Conservation (phyloP, 2,797 vertebrate species). For the Gymnoscopelus microlampas region DNA sequence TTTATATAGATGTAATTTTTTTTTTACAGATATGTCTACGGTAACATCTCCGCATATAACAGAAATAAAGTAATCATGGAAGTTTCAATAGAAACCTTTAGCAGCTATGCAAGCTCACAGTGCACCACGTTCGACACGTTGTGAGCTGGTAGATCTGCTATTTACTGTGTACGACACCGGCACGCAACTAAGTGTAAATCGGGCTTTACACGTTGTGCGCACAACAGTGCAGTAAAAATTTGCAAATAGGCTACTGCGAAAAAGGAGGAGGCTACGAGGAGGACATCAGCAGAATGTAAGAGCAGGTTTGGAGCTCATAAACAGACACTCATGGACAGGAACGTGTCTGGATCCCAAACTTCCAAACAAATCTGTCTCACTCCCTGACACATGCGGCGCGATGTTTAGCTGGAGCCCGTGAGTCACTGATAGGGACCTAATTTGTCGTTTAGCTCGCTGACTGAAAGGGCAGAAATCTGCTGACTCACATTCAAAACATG, state of each 20-base stretch:
- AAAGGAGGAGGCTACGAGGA: constrained; percentile 24
- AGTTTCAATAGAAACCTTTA: no score
- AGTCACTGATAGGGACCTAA: constrained; percentile 42
- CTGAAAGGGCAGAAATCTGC: constrained; percentile 7
- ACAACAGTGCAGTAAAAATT: neutral
- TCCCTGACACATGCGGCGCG: constrained; percentile 36
- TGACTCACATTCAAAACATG: constrained; percentile 39
- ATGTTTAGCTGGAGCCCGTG: constrained; percentile 20
- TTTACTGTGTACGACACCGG: no score
- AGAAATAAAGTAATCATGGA: neutral
- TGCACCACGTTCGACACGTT: no score
- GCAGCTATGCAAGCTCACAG: no score
- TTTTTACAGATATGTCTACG: neutral
- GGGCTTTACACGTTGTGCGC: neutral
- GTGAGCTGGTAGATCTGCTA: no score
- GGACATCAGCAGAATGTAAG: constrained; percentile 53
- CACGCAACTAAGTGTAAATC: no score
- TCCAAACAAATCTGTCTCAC: constrained; percentile 64
- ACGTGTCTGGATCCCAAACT: constrained; percentile 36
- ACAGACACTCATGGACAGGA: constrained; percentile 54
- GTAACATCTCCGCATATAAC: neutral
- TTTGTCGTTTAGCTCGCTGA: neutral
- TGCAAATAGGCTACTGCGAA: constrained; percentile 25
- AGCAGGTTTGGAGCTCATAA: constrained; percentile 49
- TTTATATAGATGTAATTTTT: no score